Evolutionary conservation across 2,888 invertebrate species (phyloP).

Genomic region (Spialia ferax): DNA sequence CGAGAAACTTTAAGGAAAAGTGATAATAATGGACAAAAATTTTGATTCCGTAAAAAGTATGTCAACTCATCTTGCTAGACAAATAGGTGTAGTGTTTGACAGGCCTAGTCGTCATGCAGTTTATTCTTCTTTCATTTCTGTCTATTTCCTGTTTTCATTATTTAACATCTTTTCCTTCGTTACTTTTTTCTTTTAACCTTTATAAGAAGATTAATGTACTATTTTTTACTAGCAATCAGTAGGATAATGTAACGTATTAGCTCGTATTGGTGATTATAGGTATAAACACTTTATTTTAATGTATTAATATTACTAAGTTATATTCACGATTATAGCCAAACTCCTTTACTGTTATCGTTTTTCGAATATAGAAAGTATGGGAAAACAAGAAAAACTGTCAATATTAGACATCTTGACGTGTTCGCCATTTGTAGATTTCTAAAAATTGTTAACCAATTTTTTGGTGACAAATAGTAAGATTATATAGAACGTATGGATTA

Average conservation of each 20-base stretch:
- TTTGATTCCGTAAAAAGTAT: constrained; percentile 49
- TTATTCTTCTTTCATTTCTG: constrained; percentile 51
- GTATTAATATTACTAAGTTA: too few relatives aligned
- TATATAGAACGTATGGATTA: constrained; percentile 64
- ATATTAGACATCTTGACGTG: constrained; percentile 76
- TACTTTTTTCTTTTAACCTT: too few relatives aligned
- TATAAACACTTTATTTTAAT: too few relatives aligned
- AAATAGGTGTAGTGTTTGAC: constrained; percentile 42
- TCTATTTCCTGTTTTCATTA: constrained; percentile 7
- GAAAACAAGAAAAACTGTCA: constrained; percentile 73
- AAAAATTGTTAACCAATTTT: constrained; percentile 64
- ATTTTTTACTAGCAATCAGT: too few relatives aligned
- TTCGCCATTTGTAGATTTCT: constrained; percentile 63
- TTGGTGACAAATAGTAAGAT: constrained; percentile 60
- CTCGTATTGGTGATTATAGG: too few relatives aligned
- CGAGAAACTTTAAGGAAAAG: constrained; percentile 22
- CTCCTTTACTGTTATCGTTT: constrained; percentile 51
- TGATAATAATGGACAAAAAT: constrained; percentile 21
- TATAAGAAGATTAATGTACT: too few relatives aligned
- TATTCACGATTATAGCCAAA: constrained; percentile 32
- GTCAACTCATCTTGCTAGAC: constrained; percentile 65
- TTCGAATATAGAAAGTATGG: constrained; percentile 70
- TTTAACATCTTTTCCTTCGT: too few relatives aligned
- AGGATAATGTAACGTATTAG: too few relatives aligned
- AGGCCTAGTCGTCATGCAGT: constrained; percentile 44